Evolutionary conservation across 2,113 vertebrate genomes (phyloP), one percentile per base, ranked within the genome.

Genomic region (Pseudopodoces humilis): DNA sequence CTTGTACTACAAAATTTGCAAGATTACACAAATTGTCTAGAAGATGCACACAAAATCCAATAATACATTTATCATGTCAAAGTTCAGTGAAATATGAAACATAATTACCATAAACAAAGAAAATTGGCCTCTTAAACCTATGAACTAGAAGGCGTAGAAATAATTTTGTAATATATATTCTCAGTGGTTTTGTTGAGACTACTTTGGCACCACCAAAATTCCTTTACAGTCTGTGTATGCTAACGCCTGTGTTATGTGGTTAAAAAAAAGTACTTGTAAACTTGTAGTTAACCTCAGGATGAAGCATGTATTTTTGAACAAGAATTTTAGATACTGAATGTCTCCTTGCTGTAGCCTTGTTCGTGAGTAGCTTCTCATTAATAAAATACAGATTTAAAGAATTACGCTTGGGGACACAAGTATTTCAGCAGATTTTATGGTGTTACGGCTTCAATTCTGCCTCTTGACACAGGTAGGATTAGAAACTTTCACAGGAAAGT

Each of bases 91-190:
- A 92, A 95, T 88, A 83, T 47, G 60, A 83, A 83, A 55, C 11
- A 18, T 85, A 92, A 91, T 91, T 88, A 88, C 30, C 37, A 67
- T 78, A 86, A 91, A 81, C 44, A 41, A 76, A 68, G 77, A 87
- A 95, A 92, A 88, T 64, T 76, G 74, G 62, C 23, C 35, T 91
- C 75, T 68, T 95, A 94, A 94, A 87, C 69, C 56, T 86, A 50
- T 88, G 88, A 90, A 55, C 65, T 87, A 56, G 76, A 63, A 95
- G 77, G 74, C 0, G 43, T 86, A 62, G 78, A 92, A 90, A 76
- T 95, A 92, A 95, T 88, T 91, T 94, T 62, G 60, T 87, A 71
- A 88, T 81, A 88, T 82, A 64, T 93, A 58, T 92, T 92, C 85
- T 94, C 21, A 41, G 10, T 83, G 74, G 53, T 33, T 91, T 95